Evolutionary conservation across 2,888 invertebrate genomes (phyloP), one percentile per base, ranked within the genome.

Genomic region (Lithosia quadra): DNA sequence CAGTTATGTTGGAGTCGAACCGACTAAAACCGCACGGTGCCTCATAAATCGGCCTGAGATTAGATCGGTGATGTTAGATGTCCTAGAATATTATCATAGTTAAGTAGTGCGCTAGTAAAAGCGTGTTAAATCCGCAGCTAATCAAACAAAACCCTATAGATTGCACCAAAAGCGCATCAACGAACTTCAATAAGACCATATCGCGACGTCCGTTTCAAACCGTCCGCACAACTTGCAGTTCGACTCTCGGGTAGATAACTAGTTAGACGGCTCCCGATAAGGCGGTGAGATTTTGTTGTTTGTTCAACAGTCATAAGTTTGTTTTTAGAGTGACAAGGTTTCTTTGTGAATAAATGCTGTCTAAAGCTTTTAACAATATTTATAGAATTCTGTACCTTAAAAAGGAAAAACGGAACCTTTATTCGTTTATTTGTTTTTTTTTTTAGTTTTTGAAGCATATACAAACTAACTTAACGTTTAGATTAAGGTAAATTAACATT

Each of bases 181-280:
- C n/a, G 0, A 33, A 59, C n/a, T 59, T 28, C 58, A 33, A 59
- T 34, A 59, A 58, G 58, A 58, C 33, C 33, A 33, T 59, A 59
- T 59, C 58, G 58, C 34, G 33, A n/a, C 33, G n/a, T 56, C 24
- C 55, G 24, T 59, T 59, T n/a, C 9, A 15, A 59, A 59, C 55
- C 55, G 55, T 15, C 55, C 55, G 24, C 4, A 8, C 13, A 56
- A 22, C 55, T 56, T 56, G 22, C 11, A 33, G 58, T 59, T 59
- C 58, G 58, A 59, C 28, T 59, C 58, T 10, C 18, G 34, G 33
- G 28, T 59, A 22, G 58, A 33, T 33, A 59, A 33, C 58, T 59
- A 58, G 18, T 18, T 13, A 56, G 24, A 56, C 55, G 22, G 24
- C 13, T 24, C 13, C 22, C 21, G 55, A 56, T 56, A 56, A 56